Evolutionary conservation across 2,797 vertebrate species (phyloP).

Genomic region (Catostomus latipinnis): DNA sequence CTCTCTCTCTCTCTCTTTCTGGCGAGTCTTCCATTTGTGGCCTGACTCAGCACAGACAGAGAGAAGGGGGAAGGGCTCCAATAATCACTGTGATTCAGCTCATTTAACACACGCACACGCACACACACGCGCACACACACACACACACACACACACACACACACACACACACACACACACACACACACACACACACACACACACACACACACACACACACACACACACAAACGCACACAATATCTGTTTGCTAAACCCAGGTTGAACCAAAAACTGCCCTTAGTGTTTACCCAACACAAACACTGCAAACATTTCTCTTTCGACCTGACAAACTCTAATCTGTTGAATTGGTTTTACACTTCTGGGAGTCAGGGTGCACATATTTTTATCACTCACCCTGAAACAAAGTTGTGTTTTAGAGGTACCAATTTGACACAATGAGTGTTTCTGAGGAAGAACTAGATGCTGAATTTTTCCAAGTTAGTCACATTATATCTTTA

Average conservation of each 20-base stretch:
- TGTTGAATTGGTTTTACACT: no score
- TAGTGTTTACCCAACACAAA: background rate
- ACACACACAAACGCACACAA: background rate
- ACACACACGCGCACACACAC: background rate
- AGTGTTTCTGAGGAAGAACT: no score
- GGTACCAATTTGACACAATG: no score
- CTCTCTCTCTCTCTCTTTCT: slow-evolving; percentile 20
- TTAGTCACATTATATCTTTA: no score
- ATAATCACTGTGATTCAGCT: slow-evolving; percentile 53
- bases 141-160: background rate
- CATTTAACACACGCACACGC: slow-evolving; percentile 9
- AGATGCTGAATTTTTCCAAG: no score
- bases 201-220: background rate
- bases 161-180: no score
- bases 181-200: background rate
- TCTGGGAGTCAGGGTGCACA: no score
- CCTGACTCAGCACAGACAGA: slow-evolving; percentile 64
- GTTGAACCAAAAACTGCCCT: background rate
- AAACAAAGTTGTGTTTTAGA: no score
- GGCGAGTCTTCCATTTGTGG: slow-evolving; percentile 55
- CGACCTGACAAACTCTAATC: no score
- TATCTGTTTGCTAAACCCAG: slow-evolving; percentile 6
- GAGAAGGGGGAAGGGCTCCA: slow-evolving; percentile 52
- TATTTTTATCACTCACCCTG: no score
- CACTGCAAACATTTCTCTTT: background rate